phyloP scores from a whole-genome alignment of 2,113 vertebrate genomes.

The Solea solea region DNA sequence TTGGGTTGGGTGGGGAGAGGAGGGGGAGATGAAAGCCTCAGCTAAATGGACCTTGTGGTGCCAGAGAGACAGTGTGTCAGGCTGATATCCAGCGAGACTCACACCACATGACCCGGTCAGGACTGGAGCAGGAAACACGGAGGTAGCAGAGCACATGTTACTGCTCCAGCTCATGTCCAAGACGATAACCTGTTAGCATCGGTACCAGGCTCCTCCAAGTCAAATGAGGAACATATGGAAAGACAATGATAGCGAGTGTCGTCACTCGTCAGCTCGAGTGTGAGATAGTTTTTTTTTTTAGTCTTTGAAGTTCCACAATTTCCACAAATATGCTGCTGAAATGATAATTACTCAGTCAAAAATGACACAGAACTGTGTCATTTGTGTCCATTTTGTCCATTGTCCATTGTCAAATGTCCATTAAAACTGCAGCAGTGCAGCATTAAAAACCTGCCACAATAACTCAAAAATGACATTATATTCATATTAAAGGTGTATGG shows the following conservation, averaged over 20 bases:
- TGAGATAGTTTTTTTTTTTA: background rate
- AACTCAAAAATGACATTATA: no score
- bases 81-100: constrained; percentile 39
- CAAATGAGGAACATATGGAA: background rate
- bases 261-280: constrained; percentile 5
- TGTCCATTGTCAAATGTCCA: no score
- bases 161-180: constrained; percentile 6
- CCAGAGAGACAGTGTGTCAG: constrained; percentile 20
- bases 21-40: constrained; percentile 8
- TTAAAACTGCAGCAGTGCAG: no score
- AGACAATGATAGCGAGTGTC: background rate
- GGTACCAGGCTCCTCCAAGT: constrained; percentile 3
- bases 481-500: background rate
- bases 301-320: background rate
- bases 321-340: no score
- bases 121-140: constrained; percentile 5
- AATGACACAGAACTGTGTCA: no score
- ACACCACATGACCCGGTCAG: constrained; percentile 11
- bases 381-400: no score
- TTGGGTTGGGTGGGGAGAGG: background rate
- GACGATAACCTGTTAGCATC: constrained; percentile 20
- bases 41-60: constrained; percentile 45
- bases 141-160: constrained; percentile 8
- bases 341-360: no score
- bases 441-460: no score